These are phyloP conservation scores for Nomia melanderi DNA, from an alignment of 1,140 invertebrate species.

Conservation along the genomic window DNA sequence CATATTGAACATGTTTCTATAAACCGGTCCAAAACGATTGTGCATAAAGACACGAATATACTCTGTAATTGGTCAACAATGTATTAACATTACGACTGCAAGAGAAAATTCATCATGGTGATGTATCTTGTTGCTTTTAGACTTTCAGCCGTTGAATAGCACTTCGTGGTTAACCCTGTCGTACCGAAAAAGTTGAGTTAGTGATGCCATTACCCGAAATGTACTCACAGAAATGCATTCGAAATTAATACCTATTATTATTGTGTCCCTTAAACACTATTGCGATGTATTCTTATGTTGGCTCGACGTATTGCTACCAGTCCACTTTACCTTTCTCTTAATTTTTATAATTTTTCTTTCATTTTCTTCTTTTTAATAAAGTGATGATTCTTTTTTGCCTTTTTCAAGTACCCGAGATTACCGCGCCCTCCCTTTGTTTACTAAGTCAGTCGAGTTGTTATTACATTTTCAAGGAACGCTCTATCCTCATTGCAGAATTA, in stretches of 20 bases:
- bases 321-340: constrained; percentile 40
- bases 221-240: constrained; percentile 52
- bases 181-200: constrained; percentile 9
- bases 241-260: constrained; percentile 59
- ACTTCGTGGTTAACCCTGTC: no score
- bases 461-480: constrained; percentile 12
- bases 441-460: constrained; percentile 44
- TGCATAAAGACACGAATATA: no score
- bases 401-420: constrained; percentile 14
- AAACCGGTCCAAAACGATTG: no score
- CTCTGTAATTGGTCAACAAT: no score
- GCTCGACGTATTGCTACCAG: constrained; percentile 58
- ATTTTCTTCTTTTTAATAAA: neutral
- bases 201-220: constrained; percentile 35
- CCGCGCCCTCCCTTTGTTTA: constrained; percentile 18
- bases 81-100: no score
- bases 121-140: no score
- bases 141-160: no score
- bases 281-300: constrained; percentile 52
- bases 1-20: no score
- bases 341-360: constrained; percentile 15
- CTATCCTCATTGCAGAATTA: constrained; percentile 37
- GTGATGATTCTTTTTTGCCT: neutral
- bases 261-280: constrained; percentile 53
- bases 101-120: no score